A percentile compares a stretch with the other conserved stretches of the same genome.
Evolutionary conservation across 2,797 vertebrate species (phyloP).

Genomic region (Toxotes lorentzi): DNA sequence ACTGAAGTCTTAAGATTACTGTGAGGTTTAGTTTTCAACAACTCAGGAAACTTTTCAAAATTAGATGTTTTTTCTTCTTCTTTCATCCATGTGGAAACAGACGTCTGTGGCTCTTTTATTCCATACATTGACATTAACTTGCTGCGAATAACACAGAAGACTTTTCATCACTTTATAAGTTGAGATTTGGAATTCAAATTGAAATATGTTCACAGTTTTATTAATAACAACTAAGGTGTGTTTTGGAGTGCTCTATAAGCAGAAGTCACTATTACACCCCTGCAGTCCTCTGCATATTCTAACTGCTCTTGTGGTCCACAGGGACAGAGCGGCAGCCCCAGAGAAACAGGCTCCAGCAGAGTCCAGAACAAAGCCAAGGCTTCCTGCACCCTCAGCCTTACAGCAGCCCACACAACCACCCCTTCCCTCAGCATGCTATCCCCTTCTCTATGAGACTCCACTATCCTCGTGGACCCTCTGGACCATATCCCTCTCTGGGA

Average conservation of each 20-base stretch:
- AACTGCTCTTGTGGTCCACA: slow-evolving; percentile 72
- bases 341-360: slow-evolving; percentile 83
- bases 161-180: no score
- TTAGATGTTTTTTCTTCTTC: not conserved
- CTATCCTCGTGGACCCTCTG: slow-evolving; percentile 83
- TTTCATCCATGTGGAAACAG: not conserved
- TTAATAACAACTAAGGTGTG: not conserved
- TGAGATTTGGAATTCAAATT: no score
- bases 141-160: no score
- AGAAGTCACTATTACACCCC: not conserved
- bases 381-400: slow-evolving; percentile 89
- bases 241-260: not conserved
- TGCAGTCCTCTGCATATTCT: slow-evolving; percentile 12
- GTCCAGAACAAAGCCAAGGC: slow-evolving; percentile 87
- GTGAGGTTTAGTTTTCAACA: not conserved
- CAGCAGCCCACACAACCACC: slow-evolving; percentile 88
- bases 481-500: slow-evolving; percentile 82
- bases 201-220: not conserved
- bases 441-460: slow-evolving; percentile 86
- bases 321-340: slow-evolving; percentile 86
- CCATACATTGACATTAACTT: no score
- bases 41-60: not conserved
- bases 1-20: not conserved
- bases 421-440: slow-evolving; percentile 84
- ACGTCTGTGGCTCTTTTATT: not conserved